Evolutionary conservation across 2,888 invertebrate species (phyloP).

Genomic region (Liodrosophila aerea): DNA sequence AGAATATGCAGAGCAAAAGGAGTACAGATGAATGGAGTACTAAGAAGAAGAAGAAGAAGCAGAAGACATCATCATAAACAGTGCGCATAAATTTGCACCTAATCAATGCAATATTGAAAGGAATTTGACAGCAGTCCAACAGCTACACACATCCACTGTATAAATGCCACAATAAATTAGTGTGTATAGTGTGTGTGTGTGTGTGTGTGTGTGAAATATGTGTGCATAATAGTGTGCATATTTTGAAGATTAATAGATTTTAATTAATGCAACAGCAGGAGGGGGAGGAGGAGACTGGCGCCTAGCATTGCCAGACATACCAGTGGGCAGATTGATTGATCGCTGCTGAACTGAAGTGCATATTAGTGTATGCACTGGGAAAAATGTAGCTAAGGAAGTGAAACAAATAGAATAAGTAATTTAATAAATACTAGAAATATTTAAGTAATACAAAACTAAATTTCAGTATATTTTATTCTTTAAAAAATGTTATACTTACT

Average conservation of each 20-base stretch:
- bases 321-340: slow-evolving; percentile 63
- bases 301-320: slow-evolving; percentile 16
- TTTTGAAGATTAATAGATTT: slow-evolving; percentile 73
- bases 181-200: background rate
- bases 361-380: slow-evolving; percentile 1
- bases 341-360: slow-evolving; percentile 34
- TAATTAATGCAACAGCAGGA: slow-evolving; percentile 57
- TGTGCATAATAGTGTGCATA: slow-evolving; percentile 44
- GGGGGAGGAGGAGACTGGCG: slow-evolving; percentile 46
- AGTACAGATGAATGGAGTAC: slow-evolving; percentile 6
- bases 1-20: slow-evolving; percentile 7
- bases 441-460: too few species aligned
- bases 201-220: slow-evolving; percentile 31
- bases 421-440: too few species aligned
- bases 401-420: too few species aligned
- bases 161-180: slow-evolving; percentile 26
- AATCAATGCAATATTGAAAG: slow-evolving; percentile 70
- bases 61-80: slow-evolving; percentile 8
- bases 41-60: slow-evolving; percentile 9
- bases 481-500: too few species aligned
- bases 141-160: slow-evolving; percentile 19
- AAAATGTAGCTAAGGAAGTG: too few species aligned
- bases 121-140: slow-evolving; percentile 48
- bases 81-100: slow-evolving; percentile 73
- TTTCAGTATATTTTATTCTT: too few species aligned